Conservation (phyloP, 2,797 vertebrate species). For the Gobio occitaniae region DNA sequence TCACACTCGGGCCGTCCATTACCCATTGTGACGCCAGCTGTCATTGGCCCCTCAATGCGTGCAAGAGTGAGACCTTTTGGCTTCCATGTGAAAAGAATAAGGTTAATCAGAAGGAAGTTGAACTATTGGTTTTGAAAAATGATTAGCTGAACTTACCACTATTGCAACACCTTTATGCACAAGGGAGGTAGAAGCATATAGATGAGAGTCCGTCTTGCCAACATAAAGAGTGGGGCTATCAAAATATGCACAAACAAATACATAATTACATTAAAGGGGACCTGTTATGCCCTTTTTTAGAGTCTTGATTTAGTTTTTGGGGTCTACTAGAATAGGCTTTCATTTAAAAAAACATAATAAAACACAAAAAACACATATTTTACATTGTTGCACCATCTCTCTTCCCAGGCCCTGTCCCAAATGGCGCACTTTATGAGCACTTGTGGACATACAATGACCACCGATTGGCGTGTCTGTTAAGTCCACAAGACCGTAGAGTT, state of each 20-base stretch:
- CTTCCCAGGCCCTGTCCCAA: neutral
- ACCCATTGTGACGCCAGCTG: conserved; percentile 87
- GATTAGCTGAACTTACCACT: conserved; percentile 83
- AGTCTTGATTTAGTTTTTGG: neutral
- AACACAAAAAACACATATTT: neutral
- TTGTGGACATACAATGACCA: neutral
- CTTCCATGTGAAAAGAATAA: conserved; percentile 71
- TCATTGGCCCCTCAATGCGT: conserved; percentile 86
- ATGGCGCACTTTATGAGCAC: neutral
- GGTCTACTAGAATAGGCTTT: neutral
- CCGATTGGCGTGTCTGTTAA: no score
- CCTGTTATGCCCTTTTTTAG: neutral
- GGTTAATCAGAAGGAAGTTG: conserved; percentile 14
- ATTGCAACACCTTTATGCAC: conserved; percentile 90
- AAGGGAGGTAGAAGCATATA: conserved; percentile 91
- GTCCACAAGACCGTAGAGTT: neutral
- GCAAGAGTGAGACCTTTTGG: conserved; percentile 90
- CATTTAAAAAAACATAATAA: neutral
- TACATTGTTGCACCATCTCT: neutral
- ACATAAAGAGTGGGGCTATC: conserved; percentile 91
- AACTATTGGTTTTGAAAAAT: neutral
- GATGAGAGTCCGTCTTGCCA: conserved; percentile 87
- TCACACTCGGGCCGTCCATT: conserved; percentile 85
- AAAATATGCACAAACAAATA: conserved; percentile 33
- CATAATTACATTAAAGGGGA: conserved; percentile 7